Percentiles rank a stretch among this genome's conserved stretches.
Evolutionary conservation across 2,113 vertebrate species (phyloP).

Genomic region (Amazona guildingii): DNA sequence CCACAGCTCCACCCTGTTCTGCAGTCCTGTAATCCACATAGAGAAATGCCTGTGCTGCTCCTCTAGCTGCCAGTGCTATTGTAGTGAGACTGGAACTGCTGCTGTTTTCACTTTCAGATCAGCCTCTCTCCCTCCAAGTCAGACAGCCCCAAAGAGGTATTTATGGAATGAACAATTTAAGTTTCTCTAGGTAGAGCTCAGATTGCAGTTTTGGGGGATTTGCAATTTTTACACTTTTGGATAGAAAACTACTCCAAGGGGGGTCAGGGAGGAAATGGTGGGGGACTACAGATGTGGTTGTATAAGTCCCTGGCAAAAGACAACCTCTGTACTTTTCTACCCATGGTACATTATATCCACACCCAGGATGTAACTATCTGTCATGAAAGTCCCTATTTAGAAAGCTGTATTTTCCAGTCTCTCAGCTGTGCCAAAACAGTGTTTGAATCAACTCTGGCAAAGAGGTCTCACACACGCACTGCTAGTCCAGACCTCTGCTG

Average conservation of each 20-base stretch:
- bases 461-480: not conserved
- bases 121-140: conserved; percentile 66
- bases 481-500: not conserved
- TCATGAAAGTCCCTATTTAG: conserved; percentile 35
- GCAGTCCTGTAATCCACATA: conserved; percentile 55
- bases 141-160: conserved; percentile 69
- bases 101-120: conserved; percentile 69
- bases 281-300: conserved; percentile 8
- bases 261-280: not conserved
- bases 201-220: conserved; percentile 28
- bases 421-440: not conserved
- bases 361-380: conserved; percentile 45
- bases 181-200: conserved; percentile 66
- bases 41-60: conserved; percentile 10
- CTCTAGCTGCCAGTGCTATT: not conserved
- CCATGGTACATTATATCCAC: conserved; percentile 37
- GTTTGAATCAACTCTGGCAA: not conserved
- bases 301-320: conserved; percentile 3
- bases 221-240: conserved; percentile 51
- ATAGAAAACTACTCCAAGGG: not conserved
- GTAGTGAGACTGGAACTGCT: conserved; percentile 30
- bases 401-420: conserved; percentile 22
- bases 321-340: conserved; percentile 29
- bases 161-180: conserved; percentile 68
- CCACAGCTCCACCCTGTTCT: not conserved